phyloP scores from a whole-genome alignment of 2,888 invertebrate species.

The Ceraclea dissimilis region DNA sequence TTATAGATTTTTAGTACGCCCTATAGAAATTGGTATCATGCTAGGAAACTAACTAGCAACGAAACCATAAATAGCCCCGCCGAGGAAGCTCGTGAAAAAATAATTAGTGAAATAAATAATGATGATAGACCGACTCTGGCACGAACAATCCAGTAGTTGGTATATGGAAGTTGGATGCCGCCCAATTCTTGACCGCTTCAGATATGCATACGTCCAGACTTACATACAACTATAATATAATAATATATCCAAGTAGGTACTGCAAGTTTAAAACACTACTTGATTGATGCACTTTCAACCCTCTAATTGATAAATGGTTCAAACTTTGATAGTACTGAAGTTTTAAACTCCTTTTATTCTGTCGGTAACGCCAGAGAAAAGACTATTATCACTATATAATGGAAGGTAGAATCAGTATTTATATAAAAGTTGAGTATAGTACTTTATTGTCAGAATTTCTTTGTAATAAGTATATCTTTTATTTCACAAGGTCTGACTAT shows the following conservation, averaged over 20 bases:
- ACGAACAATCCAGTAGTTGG: background rate
- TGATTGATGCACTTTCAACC: constrained; percentile 13
- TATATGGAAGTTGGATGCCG: background rate
- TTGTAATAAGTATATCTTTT: too few relatives aligned
- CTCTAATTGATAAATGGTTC: constrained; percentile 12
- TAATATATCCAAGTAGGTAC: background rate
- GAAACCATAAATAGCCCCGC: background rate
- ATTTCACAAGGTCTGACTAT: too few relatives aligned
- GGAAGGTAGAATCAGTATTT: too few relatives aligned
- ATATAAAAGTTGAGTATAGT: too few relatives aligned
- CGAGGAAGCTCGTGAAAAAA: background rate
- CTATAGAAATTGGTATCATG: too few relatives aligned
- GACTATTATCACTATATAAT: background rate
- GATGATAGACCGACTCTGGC: background rate
- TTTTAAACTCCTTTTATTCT: background rate
- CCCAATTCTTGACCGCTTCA: constrained; percentile 4
- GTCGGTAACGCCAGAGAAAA: background rate
- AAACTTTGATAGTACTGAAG: constrained; percentile 1
- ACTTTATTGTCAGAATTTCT: too few relatives aligned
- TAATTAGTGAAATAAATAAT: background rate
- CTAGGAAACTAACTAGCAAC: too few relatives aligned
- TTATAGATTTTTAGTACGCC: too few relatives aligned
- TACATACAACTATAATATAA: background rate
- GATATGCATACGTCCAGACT: constrained; percentile 2
- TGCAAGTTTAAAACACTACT: constrained; percentile 13